phyloP scores from a whole-genome alignment of 2,113 vertebrate genomes.

The Oncorhynchus keta region DNA sequence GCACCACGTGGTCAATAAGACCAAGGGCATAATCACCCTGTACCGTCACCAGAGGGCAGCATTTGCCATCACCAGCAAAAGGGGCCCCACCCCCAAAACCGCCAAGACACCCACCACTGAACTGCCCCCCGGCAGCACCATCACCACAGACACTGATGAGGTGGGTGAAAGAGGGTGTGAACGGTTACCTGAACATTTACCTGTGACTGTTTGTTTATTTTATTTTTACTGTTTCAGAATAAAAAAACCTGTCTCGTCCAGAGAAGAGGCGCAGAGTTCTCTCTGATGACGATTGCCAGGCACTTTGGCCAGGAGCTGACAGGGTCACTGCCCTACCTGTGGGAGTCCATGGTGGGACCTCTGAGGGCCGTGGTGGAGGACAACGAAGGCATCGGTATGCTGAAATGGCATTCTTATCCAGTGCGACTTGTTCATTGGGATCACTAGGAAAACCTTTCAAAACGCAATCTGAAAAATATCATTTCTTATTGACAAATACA shows the following conservation, averaged over 20 bases:
- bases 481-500: too few relatives aligned
- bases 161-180: slow-evolving; percentile 57
- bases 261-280: slow-evolving; percentile 93
- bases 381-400: slow-evolving; percentile 82
- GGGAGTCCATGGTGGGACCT: slow-evolving; percentile 92
- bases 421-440: not conserved
- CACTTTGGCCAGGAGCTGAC: slow-evolving; percentile 88
- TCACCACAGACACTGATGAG: slow-evolving; percentile 87
- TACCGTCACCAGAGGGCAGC: slow-evolving; percentile 97
- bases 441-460: too few relatives aligned
- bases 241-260: slow-evolving; percentile 91
- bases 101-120: slow-evolving; percentile 84
- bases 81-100: slow-evolving; percentile 92
- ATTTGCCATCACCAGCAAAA: slow-evolving; percentile 94
- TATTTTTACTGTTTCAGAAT: slow-evolving; percentile 56
- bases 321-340: slow-evolving; percentile 85
- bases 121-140: slow-evolving; percentile 82
- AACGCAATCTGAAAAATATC: not conserved
- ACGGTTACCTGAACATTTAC: not conserved
- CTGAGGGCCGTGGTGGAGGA: slow-evolving; percentile 78
- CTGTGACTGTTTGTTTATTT: not conserved
- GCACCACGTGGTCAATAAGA: slow-evolving; percentile 92
- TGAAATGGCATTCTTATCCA: too few relatives aligned
- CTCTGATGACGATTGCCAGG: slow-evolving; percentile 88
- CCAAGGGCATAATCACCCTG: slow-evolving; percentile 92